These are phyloP conservation scores for Buceros bicornis DNA, from an alignment of 2,797 vertebrate species.

Conservation along the genomic window DNA sequence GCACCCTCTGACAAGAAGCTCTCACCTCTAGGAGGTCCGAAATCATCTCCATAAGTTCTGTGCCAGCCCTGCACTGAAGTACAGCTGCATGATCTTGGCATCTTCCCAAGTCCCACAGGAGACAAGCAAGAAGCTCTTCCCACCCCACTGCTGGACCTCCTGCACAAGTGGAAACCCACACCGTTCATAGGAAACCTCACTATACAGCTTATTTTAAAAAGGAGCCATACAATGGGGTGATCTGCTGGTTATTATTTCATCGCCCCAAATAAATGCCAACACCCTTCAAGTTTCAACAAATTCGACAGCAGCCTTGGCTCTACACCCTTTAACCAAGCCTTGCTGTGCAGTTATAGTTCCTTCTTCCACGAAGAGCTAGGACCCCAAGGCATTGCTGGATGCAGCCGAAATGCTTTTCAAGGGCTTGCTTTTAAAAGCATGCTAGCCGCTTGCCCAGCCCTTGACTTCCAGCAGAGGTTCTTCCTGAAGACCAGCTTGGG, in stretches of 20 bases:
- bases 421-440: neutral
- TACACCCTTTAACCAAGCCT: neutral
- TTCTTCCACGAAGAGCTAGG: neutral
- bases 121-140: neutral
- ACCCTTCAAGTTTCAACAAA: neutral
- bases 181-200: rapidly evolving
- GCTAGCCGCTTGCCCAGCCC: neutral
- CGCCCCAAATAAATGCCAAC: neutral
- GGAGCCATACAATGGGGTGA: rapidly evolving
- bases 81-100: rapidly evolving
- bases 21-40: rapidly evolving
- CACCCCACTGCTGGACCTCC: neutral
- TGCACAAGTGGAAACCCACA: rapidly evolving
- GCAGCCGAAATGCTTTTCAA: neutral
- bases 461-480: neutral
- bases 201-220: neutral
- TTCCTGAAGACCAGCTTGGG: neutral
- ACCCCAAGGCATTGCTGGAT: neutral
- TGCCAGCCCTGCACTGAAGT: neutral
- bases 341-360: neutral
- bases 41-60: rapidly evolving
- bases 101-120: rapidly evolving
- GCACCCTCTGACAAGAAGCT: neutral
- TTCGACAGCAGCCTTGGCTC: neutral
- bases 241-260: neutral